phyloP scores from a whole-genome alignment of 2,888 invertebrate genomes.

The Eupithecia vulgata region DNA sequence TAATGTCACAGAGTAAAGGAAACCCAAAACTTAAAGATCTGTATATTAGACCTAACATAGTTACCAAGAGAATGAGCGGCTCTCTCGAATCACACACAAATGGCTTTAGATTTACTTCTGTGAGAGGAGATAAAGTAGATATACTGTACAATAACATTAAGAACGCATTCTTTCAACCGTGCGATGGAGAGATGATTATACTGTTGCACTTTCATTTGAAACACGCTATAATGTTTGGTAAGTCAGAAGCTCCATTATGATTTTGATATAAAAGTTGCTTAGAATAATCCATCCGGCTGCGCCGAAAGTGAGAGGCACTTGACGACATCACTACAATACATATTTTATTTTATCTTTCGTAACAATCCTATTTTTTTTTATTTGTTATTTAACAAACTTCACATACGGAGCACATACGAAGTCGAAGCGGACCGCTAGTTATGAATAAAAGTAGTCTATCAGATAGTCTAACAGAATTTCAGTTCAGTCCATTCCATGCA shows the following conservation, averaged over 20 bases:
- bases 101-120: conserved; percentile 98
- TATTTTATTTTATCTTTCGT: not conserved
- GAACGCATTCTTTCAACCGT: conserved; percentile 99
- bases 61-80: conserved; percentile 97
- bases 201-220: conserved; percentile 99
- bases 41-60: conserved; percentile 99
- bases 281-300: not conserved
- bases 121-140: conserved; percentile 99
- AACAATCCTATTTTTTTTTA: not conserved
- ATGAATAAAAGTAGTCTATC: too few relatives aligned
- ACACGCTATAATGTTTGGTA: conserved; percentile 99
- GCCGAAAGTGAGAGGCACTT: not conserved
- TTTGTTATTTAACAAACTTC: too few relatives aligned
- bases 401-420: too few relatives aligned
- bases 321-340: not conserved
- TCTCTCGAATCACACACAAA: conserved; percentile 97
- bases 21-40: conserved; percentile 99
- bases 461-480: too few relatives aligned
- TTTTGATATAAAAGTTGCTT: not conserved
- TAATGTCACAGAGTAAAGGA: conserved; percentile 97
- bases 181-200: conserved; percentile 99
- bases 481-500: too few relatives aligned
- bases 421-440: too few relatives aligned
- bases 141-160: conserved; percentile 99
- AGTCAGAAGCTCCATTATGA: conserved; percentile 50